Percentiles rank a stretch among this genome's conserved stretches.
phyloP scores from a whole-genome alignment of 2,888 invertebrate genomes.

The Bursaphelenchus okinawaensis region DNA sequence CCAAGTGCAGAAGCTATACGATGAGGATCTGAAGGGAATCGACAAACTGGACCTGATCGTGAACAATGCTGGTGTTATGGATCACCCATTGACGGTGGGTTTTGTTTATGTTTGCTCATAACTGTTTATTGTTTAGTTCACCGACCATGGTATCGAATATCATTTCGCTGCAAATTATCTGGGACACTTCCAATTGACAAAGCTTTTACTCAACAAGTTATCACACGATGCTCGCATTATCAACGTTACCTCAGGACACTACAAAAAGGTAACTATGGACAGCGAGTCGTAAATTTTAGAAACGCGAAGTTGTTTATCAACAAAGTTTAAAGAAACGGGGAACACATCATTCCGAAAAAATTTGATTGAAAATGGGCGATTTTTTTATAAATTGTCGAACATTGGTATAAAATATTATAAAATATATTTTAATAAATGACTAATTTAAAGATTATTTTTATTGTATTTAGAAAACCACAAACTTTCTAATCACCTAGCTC shows the following conservation, averaged over 20 bases:
- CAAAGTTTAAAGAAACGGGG: too few relatives aligned
- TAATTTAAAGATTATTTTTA: too few relatives aligned
- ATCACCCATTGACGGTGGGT: constrained; percentile 60
- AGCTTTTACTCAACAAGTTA: constrained; percentile 66
- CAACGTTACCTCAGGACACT: constrained; percentile 58
- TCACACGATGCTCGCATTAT: constrained; percentile 62
- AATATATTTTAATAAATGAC: too few relatives aligned
- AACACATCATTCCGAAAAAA: too few relatives aligned
- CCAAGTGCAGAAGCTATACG: background rate
- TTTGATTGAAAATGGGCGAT: too few relatives aligned
- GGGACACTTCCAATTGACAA: constrained; percentile 73
- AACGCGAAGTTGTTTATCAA: too few relatives aligned
- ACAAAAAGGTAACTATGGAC: constrained; percentile 46
- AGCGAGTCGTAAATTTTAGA: too few relatives aligned
- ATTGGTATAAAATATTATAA: too few relatives aligned
- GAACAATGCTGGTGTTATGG: constrained; percentile 74
- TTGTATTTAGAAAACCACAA: too few relatives aligned
- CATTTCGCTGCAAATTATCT: constrained; percentile 78
- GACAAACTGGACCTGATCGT: constrained; percentile 69
- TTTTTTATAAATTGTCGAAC: too few relatives aligned
- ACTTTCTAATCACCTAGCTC: constrained; percentile 8
- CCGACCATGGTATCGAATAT: constrained; percentile 69
- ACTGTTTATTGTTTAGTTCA: constrained; percentile 64
- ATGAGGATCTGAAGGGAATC: background rate
- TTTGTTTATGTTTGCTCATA: background rate